Conservation (phyloP, 1,140 invertebrate species). For the Lordiphosa stackelbergi region DNA sequence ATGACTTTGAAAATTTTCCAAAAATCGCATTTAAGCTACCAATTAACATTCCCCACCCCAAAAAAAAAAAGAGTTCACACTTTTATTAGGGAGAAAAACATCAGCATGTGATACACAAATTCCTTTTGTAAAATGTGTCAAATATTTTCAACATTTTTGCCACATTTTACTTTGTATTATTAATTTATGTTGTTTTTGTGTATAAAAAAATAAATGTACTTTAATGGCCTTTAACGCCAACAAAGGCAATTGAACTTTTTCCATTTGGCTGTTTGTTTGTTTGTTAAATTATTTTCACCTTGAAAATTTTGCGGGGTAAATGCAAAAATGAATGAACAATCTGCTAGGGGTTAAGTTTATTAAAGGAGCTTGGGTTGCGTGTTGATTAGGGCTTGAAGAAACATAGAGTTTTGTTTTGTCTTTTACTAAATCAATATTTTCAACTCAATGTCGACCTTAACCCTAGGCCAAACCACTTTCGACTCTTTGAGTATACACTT, state of each 20-base stretch:
- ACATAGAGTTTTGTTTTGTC: no score
- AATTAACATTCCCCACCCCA: slow-evolving; percentile 3
- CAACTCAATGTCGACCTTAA: no score
- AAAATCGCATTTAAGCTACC: slow-evolving; percentile 8
- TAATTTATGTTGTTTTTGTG: no score
- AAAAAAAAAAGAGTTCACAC: slow-evolving; percentile 4
- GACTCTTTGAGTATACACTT: no score
- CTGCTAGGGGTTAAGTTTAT: not conserved
- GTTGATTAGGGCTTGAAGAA: no score
- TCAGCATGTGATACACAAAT: slow-evolving; percentile 3
- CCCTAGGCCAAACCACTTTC: no score
- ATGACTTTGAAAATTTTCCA: slow-evolving; percentile 32
- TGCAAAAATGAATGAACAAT: not conserved
- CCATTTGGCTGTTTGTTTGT: not conserved
- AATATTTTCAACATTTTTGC: no score
- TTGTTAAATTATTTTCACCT: slow-evolving; percentile 1
- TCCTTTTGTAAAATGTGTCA: no score
- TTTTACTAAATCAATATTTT: no score
- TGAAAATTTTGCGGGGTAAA: not conserved
- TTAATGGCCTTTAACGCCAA: slow-evolving; percentile 5
- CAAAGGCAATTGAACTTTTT: slow-evolving; percentile 14
- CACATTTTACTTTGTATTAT: no score
- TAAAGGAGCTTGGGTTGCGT: not conserved
- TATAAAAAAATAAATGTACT: slow-evolving; percentile 4
- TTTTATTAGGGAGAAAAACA: not conserved